phyloP scores from a whole-genome alignment of 2,888 invertebrate genomes.

The Aleiodes leptofemur region DNA sequence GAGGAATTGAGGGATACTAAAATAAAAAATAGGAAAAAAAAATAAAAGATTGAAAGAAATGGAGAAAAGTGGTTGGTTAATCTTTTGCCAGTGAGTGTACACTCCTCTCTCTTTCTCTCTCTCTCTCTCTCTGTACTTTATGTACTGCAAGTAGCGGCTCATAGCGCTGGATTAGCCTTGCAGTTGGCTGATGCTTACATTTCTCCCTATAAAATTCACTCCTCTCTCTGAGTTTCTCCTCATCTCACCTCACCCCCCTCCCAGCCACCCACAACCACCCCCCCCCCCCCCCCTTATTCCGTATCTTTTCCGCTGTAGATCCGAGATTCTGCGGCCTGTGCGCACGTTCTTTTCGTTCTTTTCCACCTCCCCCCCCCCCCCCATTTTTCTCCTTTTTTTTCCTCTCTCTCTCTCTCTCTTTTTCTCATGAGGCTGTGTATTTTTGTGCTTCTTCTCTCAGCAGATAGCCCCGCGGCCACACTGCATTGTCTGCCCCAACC shows the following conservation, averaged over 20 bases:
- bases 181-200: constrained; percentile 73
- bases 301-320: constrained; percentile 59
- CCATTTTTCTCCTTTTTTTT: constrained; percentile 35
- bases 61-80: constrained; percentile 53
- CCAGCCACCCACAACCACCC: constrained; percentile 55
- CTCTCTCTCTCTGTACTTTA: constrained; percentile 52
- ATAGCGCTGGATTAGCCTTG: constrained; percentile 74
- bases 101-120: no score
- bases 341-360: constrained; percentile 43
- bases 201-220: constrained; percentile 68
- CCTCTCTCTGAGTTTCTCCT: constrained; percentile 51
- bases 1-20: background rate
- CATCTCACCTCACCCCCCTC: constrained; percentile 37
- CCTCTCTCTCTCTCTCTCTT: constrained; percentile 38
- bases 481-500: constrained; percentile 71
- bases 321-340: constrained; percentile 19
- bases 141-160: constrained; percentile 71
- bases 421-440: background rate
- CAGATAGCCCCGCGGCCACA: constrained; percentile 74
- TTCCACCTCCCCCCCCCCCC: constrained; percentile 6
- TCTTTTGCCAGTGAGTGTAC: constrained; percentile 70
- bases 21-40: constrained; percentile 4
- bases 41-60: constrained; percentile 45
- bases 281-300: constrained; percentile 50
- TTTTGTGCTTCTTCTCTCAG: constrained; percentile 67